Percentiles rank a stretch among this genome's conserved stretches.
phyloP scores from a whole-genome alignment of 2,113 vertebrate genomes.

The Phalacrocorax pelagicus region DNA sequence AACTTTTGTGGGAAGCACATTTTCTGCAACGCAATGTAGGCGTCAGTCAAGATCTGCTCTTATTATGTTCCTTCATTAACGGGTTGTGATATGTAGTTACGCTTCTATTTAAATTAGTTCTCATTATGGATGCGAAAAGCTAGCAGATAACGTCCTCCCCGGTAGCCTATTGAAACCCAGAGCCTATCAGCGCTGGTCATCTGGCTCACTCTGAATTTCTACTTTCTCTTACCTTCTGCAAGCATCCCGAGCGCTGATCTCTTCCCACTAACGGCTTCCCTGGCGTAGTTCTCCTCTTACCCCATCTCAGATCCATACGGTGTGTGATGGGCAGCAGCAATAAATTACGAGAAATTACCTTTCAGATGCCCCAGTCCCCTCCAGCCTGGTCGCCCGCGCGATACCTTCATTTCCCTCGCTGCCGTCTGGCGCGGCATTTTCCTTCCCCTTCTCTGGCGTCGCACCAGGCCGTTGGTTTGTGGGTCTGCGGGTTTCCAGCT shows the following conservation, averaged over 20 bases:
- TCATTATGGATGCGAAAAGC: background rate
- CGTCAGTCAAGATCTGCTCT: background rate
- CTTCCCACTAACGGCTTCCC: background rate
- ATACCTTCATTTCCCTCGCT: accelerated
- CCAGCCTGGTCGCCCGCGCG: background rate
- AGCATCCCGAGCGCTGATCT: background rate
- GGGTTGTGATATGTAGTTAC: background rate
- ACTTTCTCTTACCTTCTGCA: accelerated
- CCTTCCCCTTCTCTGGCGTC: accelerated
- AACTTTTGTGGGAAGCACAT: background rate
- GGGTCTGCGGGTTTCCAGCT: background rate
- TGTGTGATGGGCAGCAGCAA: background rate
- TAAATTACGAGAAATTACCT: background rate
- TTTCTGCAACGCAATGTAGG: background rate
- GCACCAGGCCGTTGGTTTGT: background rate
- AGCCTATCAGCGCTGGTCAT: background rate
- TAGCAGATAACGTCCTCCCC: background rate
- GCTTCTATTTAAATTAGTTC: conserved; percentile 27
- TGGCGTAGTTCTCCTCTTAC: background rate
- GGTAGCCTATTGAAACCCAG: background rate
- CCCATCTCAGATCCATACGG: accelerated
- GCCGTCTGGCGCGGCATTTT: accelerated
- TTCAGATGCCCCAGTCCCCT: background rate
- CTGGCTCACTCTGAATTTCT: background rate
- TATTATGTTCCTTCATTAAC: background rate